These are phyloP conservation scores for Habropoda laboriosa DNA, from an alignment of 1,140 invertebrate species.

Conservation along the genomic window DNA sequence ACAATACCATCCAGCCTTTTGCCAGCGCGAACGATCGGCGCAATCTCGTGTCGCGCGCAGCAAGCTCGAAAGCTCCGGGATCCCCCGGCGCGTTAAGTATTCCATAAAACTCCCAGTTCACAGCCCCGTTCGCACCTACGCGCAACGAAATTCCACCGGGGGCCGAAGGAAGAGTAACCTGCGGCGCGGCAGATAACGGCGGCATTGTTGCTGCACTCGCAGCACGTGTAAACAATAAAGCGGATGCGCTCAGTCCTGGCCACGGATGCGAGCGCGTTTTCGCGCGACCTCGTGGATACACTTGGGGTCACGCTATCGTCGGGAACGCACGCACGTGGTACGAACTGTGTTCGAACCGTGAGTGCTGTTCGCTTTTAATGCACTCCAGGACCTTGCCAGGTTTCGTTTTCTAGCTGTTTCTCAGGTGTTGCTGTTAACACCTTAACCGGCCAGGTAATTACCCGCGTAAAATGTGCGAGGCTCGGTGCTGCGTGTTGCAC, in stretches of 20 bases:
- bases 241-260: slow-evolving; percentile 11
- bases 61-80: slow-evolving; percentile 32
- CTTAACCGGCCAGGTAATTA: no score
- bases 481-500: no score
- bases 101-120: slow-evolving; percentile 31
- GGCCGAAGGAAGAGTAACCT: not conserved
- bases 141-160: slow-evolving; percentile 13
- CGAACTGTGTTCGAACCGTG: not conserved
- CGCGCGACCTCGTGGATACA: slow-evolving; percentile 21
- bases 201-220: slow-evolving; percentile 33
- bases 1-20: slow-evolving; percentile 24
- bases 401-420: no score
- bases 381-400: no score
- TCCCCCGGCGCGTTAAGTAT: slow-evolving; percentile 45
- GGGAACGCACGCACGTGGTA: not conserved
- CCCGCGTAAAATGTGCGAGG: no score
- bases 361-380: not conserved
- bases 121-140: slow-evolving; percentile 29
- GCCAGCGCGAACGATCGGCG: slow-evolving; percentile 5
- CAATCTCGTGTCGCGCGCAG: slow-evolving; percentile 42
- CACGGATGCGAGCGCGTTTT: slow-evolving; percentile 27
- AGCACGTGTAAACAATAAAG: slow-evolving; percentile 53
- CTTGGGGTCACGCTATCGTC: slow-evolving; percentile 30
- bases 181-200: slow-evolving; percentile 28
- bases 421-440: no score